Percentiles rank a stretch among this genome's conserved stretches.
phyloP scores from a whole-genome alignment of 2,797 vertebrate genomes.

The Miichthys miiuy region DNA sequence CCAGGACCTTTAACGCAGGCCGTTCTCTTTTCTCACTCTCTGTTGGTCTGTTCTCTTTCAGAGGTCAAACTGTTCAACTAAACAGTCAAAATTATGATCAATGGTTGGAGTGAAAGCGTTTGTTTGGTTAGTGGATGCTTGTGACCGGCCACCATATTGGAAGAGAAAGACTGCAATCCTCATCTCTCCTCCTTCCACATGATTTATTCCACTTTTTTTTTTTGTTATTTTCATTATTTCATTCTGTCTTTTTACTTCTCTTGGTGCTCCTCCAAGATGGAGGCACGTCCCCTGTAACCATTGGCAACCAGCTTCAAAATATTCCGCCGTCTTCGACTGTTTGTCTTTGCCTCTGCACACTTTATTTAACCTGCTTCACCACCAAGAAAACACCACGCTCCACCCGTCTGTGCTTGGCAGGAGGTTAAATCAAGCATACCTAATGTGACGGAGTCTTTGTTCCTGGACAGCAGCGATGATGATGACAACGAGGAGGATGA shows the following conservation, averaged over 20 bases:
- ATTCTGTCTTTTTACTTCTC: background rate
- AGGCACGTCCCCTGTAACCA: background rate
- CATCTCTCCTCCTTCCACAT: background rate
- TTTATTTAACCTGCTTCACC: background rate
- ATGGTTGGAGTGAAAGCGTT: background rate
- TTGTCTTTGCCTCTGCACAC: background rate
- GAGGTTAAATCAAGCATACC: constrained; percentile 2
- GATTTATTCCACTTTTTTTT: constrained; percentile 8
- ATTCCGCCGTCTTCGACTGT: background rate
- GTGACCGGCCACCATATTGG: background rate
- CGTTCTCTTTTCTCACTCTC: too few species aligned
- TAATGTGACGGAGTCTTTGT: constrained; percentile 5
- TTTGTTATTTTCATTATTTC: background rate
- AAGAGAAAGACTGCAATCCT: background rate
- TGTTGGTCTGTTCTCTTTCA: background rate
- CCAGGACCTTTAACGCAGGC: too few species aligned
- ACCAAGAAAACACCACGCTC: background rate
- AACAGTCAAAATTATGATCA: background rate
- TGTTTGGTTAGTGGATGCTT: background rate
- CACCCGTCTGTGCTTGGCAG: background rate
- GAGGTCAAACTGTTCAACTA: background rate
- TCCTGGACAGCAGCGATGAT: constrained; percentile 16
- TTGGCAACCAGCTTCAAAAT: background rate
- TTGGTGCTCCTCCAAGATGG: constrained; percentile 3
- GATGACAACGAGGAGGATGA: constrained; percentile 17